A percentile compares a stretch with the other conserved stretches of the same genome.
Evolutionary conservation across 2,113 vertebrate genomes (phyloP).

Genomic region (Puntigrus tetrazona): DNA sequence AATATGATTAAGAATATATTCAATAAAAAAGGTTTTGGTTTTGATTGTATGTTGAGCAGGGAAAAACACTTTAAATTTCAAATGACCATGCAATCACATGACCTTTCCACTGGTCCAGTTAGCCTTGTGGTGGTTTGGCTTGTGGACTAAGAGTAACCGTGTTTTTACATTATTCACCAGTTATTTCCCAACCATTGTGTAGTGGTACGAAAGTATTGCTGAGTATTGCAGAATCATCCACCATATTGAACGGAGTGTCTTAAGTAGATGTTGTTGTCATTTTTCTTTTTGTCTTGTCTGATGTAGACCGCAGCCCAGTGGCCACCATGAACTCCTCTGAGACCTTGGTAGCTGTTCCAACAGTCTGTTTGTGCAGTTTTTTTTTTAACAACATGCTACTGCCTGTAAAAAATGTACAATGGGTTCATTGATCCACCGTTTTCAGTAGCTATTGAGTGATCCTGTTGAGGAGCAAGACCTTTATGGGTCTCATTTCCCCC

Average conservation of each 20-base stretch:
- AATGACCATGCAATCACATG: background rate
- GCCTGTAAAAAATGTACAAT: constrained; percentile 51
- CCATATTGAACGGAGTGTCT: constrained; percentile 13
- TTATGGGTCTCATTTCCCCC: constrained; percentile 45
- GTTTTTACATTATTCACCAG: constrained; percentile 2
- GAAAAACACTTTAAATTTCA: background rate
- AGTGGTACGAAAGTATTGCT: background rate
- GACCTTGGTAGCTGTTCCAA: constrained; percentile 50
- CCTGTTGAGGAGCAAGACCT: constrained; percentile 19
- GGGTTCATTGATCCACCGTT: constrained; percentile 55
- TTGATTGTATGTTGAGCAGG: background rate
- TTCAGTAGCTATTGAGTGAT: constrained; percentile 41
- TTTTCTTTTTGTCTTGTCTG: background rate
- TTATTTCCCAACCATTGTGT: constrained; percentile 6
- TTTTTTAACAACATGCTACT: constrained; percentile 15
- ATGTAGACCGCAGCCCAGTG: background rate
- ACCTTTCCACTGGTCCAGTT: background rate
- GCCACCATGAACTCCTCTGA: constrained; percentile 47
- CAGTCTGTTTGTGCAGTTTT: constrained; percentile 32
- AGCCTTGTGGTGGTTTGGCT: background rate
- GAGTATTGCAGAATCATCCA: background rate
- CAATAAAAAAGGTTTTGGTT: background rate
- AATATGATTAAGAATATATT: background rate
- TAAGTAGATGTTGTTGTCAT: background rate
- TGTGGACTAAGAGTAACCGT: constrained; percentile 9